These are phyloP conservation scores for Cyprinus carpio DNA, from an alignment of 2,113 vertebrate genomes.

Conservation along the genomic window DNA sequence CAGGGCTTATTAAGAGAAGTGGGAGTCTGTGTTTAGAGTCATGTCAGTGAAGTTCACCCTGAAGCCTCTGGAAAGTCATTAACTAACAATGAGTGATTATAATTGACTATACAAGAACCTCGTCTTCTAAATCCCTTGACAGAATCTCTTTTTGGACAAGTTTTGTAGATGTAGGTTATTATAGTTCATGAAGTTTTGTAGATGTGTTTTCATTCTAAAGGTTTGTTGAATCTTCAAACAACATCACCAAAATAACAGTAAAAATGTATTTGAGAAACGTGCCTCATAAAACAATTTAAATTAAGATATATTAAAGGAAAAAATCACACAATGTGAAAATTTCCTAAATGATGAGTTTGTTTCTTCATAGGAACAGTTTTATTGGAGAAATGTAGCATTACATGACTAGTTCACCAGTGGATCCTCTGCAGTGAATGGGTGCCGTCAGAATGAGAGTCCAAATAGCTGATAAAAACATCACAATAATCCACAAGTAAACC, in stretches of 20 bases:
- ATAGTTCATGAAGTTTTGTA: background rate
- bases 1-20: background rate
- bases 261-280: background rate
- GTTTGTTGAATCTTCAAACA: background rate
- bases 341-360: no score
- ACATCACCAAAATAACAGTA: background rate
- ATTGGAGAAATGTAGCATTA: no score
- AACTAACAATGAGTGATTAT: background rate
- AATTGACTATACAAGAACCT: background rate
- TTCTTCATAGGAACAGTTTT: no score
- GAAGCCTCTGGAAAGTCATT: slow-evolving; percentile 20
- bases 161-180: background rate
- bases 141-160: background rate
- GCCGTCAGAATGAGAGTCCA: no score
- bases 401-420: no score
- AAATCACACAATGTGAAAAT: no score
- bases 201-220: background rate
- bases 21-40: slow-evolving; percentile 23
- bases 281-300: background rate
- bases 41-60: background rate
- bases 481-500: no score
- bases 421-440: no score
- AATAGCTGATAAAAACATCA: no score
- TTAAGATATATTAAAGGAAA: background rate
- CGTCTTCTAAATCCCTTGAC: background rate